Conservation (phyloP, 2,797 vertebrate species). For the Chaunax sp. region DNA sequence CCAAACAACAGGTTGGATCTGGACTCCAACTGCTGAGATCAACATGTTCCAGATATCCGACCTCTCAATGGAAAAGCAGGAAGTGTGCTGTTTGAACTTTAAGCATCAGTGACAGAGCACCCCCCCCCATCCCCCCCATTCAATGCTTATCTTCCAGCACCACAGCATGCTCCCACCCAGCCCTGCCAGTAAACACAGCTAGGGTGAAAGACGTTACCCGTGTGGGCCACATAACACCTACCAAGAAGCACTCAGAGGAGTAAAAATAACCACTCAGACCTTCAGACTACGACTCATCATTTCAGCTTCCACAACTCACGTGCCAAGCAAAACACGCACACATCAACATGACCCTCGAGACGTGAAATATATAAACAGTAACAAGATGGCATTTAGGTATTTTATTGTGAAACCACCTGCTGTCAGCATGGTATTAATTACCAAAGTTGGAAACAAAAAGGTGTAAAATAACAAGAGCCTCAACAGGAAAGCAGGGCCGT, state of each 20-base stretch:
- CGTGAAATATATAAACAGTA: slow-evolving; percentile 40
- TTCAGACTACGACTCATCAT: slow-evolving; percentile 62
- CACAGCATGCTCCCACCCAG: slow-evolving; percentile 65
- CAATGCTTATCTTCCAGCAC: slow-evolving; percentile 64
- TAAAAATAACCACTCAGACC: slow-evolving; percentile 78
- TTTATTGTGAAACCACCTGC: slow-evolving; percentile 64
- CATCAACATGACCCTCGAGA: slow-evolving; percentile 24
- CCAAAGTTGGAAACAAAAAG: slow-evolving; percentile 39
- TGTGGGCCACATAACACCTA: slow-evolving; percentile 42
- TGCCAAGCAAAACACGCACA: slow-evolving; percentile 56
- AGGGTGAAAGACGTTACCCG: slow-evolving; percentile 46
- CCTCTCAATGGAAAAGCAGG: slow-evolving; percentile 54
- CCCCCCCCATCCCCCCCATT: not conserved
- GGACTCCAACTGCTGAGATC: slow-evolving; percentile 29
- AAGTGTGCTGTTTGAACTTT: slow-evolving; percentile 65
- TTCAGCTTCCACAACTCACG: slow-evolving; percentile 64
- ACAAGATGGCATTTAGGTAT: slow-evolving; percentile 62
- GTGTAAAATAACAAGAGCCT: slow-evolving; percentile 28
- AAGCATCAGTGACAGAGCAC: slow-evolving; percentile 51
- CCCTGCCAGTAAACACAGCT: slow-evolving; percentile 52
- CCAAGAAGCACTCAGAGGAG: slow-evolving; percentile 51
- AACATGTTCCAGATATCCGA: slow-evolving; percentile 41
- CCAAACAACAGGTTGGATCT: slow-evolving; percentile 17
- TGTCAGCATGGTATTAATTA: slow-evolving; percentile 51
- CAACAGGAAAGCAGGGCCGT: not conserved